These are phyloP conservation scores for Bettongia penicillata DNA, from an alignment of 2,113 vertebrate genomes.

Conservation along the genomic window DNA sequence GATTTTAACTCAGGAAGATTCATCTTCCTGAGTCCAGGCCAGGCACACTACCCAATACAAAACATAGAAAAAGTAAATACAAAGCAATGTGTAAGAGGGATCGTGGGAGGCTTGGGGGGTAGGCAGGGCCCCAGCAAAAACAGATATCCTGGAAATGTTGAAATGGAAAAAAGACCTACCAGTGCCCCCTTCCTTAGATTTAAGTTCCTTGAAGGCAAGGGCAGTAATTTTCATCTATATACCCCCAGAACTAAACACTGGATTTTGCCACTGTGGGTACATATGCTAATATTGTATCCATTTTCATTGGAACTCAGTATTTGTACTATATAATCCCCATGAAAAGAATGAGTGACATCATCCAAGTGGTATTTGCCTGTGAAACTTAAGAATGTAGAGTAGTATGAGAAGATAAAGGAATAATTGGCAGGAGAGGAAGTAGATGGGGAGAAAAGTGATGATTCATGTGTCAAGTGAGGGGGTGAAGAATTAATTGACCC, in stretches of 20 bases:
- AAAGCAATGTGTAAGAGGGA: not conserved
- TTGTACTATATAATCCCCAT: not conserved
- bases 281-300: not conserved
- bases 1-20: not conserved
- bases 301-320: not conserved
- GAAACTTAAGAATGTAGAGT: not conserved
- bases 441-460: not conserved
- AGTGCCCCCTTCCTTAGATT: not conserved
- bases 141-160: not conserved
- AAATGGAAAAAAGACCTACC: not conserved
- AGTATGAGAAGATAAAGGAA: not conserved
- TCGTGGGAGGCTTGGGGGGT: not conserved
- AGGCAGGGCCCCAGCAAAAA: not conserved
- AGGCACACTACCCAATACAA: not conserved
- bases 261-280: not conserved
- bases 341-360: not conserved
- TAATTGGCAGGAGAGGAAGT: not conserved
- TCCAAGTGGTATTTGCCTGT: not conserved
- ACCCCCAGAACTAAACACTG: not conserved
- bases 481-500: not conserved
- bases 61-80: not conserved
- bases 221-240: not conserved
- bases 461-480: not conserved
- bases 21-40: not conserved
- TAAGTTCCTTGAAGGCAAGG: not conserved